A percentile compares a stretch with the other conserved stretches of the same genome.
These are phyloP conservation scores for Chaenogobius annularis DNA, from an alignment of 2,113 vertebrate species.

Conservation along the genomic window DNA sequence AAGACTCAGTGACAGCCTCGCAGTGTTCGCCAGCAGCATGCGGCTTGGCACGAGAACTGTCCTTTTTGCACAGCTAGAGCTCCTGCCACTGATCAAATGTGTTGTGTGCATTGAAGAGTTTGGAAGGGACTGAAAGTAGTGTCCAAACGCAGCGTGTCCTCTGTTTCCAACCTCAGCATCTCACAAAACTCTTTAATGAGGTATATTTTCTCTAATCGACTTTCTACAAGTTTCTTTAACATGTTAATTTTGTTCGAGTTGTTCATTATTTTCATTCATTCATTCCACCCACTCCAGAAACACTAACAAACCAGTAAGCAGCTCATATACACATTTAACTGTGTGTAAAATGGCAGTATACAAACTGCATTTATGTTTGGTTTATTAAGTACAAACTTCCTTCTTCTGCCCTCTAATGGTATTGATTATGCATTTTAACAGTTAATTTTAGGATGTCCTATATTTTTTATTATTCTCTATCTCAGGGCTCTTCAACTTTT, in stretches of 20 bases:
- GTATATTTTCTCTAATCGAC: background rate
- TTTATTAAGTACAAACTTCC: too few relatives aligned
- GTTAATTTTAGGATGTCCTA: too few relatives aligned
- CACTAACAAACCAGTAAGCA: too few relatives aligned
- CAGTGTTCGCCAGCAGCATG: constrained; percentile 65
- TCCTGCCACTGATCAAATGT: constrained; percentile 57
- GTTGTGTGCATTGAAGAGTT: constrained; percentile 23
- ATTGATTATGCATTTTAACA: too few relatives aligned
- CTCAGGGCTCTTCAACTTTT: too few relatives aligned
- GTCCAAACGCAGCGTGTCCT: constrained; percentile 19
- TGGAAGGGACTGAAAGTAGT: constrained; percentile 9
- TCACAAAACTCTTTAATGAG: constrained; percentile 11
- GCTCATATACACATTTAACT: too few relatives aligned
- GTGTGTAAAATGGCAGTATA: too few relatives aligned
- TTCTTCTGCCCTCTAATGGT: too few relatives aligned
- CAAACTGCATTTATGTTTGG: too few relatives aligned
- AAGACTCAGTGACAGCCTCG: constrained; percentile 57
- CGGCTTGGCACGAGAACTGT: constrained; percentile 69
- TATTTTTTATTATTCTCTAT: background rate
- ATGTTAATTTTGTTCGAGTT: background rate
- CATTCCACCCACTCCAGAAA: too few relatives aligned
- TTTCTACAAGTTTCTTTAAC: background rate
- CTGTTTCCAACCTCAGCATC: constrained; percentile 26
- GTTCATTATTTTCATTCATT: background rate
- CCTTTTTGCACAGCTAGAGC: constrained; percentile 59